A percentile compares a stretch with the other conserved stretches of the same genome.
phyloP scores from a whole-genome alignment of 2,113 vertebrate species.

The Leucopsar rothschildi region DNA sequence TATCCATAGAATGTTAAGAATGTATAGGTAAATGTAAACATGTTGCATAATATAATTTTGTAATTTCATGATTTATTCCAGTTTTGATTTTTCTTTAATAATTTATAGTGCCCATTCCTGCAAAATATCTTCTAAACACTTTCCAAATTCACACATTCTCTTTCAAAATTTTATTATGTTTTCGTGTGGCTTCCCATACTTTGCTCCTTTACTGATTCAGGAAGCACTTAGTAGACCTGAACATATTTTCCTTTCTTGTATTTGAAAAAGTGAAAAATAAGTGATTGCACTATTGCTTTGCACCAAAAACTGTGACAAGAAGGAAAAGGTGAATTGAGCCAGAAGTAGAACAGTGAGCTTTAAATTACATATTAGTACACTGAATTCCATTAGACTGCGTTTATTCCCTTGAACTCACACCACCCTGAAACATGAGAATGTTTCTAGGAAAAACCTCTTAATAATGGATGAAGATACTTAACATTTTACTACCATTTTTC shows the following conservation, averaged over 20 bases:
- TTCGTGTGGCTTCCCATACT: background rate
- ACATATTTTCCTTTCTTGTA: background rate
- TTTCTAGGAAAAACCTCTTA: background rate
- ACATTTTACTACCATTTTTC: background rate
- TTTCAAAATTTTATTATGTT: background rate
- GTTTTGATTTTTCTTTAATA: background rate
- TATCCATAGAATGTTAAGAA: background rate
- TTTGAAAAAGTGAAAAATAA: background rate
- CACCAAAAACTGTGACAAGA: background rate
- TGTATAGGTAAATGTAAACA: background rate
- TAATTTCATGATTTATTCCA: background rate
- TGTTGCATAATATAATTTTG: background rate
- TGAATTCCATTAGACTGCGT: background rate
- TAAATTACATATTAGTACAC: background rate
- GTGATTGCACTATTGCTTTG: background rate
- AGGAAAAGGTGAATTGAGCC: background rate
- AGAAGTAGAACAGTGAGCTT: background rate
- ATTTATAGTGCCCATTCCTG: background rate
- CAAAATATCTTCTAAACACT: background rate
- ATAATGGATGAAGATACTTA: background rate
- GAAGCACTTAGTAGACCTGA: background rate
- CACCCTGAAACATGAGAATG: background rate
- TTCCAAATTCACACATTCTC: background rate
- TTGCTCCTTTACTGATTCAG: background rate
- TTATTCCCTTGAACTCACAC: background rate